Evolutionary conservation across 2,888 invertebrate species (phyloP).

Genomic region (Caenorhabditis angaria): DNA sequence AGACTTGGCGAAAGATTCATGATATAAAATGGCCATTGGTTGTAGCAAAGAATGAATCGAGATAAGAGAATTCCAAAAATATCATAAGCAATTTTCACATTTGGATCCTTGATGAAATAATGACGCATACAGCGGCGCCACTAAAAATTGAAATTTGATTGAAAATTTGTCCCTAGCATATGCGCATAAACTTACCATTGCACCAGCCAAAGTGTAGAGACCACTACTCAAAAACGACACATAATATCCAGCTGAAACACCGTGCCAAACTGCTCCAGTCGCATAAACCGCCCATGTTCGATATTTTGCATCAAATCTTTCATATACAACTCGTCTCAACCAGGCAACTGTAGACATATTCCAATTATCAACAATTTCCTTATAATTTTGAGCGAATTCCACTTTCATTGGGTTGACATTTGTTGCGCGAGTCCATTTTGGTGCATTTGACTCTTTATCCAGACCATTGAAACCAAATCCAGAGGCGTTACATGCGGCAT

Average conservation of each 20-base stretch:
- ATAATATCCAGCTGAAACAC: conserved; percentile 41
- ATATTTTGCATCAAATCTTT: conserved; percentile 71
- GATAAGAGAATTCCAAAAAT: background rate
- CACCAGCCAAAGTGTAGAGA: conserved; percentile 36
- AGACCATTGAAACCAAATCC: conserved; percentile 89
- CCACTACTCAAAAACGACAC: conserved; percentile 35
- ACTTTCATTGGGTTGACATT: conserved; percentile 89
- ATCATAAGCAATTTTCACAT: background rate
- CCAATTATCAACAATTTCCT: conserved; percentile 88
- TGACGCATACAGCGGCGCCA: background rate
- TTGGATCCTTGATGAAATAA: background rate
- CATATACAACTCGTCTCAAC: conserved; percentile 90
- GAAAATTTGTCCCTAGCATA: background rate
- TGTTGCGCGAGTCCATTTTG: conserved; percentile 90
- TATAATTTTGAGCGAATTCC: conserved; percentile 87
- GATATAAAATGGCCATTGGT: background rate
- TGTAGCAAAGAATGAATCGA: background rate
- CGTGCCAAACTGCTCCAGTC: conserved; percentile 41
- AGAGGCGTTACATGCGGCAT: conserved; percentile 91
- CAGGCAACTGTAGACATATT: conserved; percentile 93
- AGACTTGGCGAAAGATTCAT: background rate
- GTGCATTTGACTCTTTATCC: conserved; percentile 78
- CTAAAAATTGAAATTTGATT: conserved; percentile 3
- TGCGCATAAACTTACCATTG: no score
- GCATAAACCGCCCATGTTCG: conserved; percentile 39